These are phyloP conservation scores for Protobothrops flavoviridis DNA, from an alignment of 2,113 vertebrate species.

Conservation along the genomic window DNA sequence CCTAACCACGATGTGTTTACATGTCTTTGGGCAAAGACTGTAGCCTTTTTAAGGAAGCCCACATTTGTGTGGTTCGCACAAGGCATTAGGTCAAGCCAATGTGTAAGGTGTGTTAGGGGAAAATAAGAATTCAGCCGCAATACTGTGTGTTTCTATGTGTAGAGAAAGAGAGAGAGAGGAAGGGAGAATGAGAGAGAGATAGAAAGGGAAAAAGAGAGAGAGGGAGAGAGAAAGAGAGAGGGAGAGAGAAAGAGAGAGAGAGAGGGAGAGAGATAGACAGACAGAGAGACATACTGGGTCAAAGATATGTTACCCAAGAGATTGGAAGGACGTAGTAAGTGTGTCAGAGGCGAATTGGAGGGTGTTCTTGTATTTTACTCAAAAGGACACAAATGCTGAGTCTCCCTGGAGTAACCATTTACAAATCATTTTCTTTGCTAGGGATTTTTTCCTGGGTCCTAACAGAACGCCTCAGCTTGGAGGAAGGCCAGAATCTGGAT, in stretches of 20 bases:
- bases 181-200: too few relatives aligned
- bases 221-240: neutral
- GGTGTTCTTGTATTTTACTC: rapidly evolving
- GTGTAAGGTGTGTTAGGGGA: neutral
- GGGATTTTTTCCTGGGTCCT: slow-evolving; percentile 39
- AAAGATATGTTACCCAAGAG: neutral
- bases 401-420: neutral
- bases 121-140: neutral
- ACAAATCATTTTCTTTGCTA: slow-evolving; percentile 6
- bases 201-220: rapidly evolving
- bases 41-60: neutral
- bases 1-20: neutral
- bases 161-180: too few relatives aligned
- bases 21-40: neutral
- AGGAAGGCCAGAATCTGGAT: slow-evolving; percentile 47
- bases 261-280: neutral
- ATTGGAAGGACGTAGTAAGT: neutral
- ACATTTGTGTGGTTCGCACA: neutral
- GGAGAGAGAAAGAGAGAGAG: neutral
- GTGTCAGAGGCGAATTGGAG: neutral
- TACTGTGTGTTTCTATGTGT: neutral
- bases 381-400: rapidly evolving
- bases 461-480: neutral
- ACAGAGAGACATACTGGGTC: neutral
- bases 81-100: neutral